These are phyloP conservation scores for Salarias fasciatus DNA, from an alignment of 2,797 vertebrate genomes.

Conservation along the genomic window DNA sequence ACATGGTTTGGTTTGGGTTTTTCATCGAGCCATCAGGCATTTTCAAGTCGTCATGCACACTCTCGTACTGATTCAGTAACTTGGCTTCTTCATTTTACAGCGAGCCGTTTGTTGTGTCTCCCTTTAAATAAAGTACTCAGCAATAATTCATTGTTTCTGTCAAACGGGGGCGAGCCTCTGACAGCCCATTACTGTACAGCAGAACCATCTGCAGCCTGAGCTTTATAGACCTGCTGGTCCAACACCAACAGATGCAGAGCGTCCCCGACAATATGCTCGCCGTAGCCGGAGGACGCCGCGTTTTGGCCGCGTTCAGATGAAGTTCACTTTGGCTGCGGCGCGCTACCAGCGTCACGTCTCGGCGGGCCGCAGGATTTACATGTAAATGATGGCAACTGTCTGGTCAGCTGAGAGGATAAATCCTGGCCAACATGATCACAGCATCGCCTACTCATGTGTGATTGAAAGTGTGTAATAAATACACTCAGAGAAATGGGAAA, in stretches of 20 bases:
- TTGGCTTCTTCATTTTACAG: no score
- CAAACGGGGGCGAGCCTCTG: no score
- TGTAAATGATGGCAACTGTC: conserved; percentile 68
- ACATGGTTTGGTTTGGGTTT: no score
- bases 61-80: no score
- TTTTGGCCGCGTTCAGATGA: conserved; percentile 50
- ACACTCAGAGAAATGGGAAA: conserved; percentile 47
- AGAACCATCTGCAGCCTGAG: conserved; percentile 74
- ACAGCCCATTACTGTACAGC: conserved; percentile 65
- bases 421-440: conserved; percentile 41
- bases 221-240: conserved; percentile 55
- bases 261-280: conserved; percentile 66
- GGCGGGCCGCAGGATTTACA: conserved; percentile 47
- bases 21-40: no score
- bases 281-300: conserved; percentile 52
- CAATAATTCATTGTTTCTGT: no score
- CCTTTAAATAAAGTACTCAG: no score
- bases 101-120: no score
- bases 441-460: conserved; percentile 55
- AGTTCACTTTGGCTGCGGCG: conserved; percentile 34
- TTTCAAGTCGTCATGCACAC: no score
- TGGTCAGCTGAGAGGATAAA: conserved; percentile 70
- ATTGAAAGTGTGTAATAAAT: conserved; percentile 47
- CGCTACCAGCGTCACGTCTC: no score
- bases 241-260: conserved; percentile 63